phyloP scores from a whole-genome alignment of 2,113 vertebrate genomes.

The Barnardius zonarius region DNA sequence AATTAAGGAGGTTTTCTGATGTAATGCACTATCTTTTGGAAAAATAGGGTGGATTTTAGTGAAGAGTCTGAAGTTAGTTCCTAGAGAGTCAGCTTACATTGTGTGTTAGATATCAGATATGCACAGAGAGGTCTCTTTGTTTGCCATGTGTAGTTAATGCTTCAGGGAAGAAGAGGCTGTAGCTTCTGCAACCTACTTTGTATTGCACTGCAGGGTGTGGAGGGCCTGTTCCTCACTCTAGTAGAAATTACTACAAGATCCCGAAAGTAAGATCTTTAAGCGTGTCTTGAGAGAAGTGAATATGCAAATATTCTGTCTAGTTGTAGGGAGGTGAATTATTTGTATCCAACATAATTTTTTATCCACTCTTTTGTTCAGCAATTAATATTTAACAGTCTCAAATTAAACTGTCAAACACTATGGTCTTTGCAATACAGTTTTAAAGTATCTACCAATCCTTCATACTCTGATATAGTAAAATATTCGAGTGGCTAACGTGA shows the following conservation, averaged over 20 bases:
- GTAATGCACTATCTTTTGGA: background rate
- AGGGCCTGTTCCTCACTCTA: background rate
- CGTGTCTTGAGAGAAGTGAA: background rate
- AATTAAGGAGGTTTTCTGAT: conserved; percentile 24
- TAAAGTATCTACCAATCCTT: conserved; percentile 70
- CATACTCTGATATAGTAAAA: conserved; percentile 61
- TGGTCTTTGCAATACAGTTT: conserved; percentile 58
- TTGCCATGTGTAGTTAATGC: background rate
- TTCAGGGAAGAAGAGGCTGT: background rate
- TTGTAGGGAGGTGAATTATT: conserved; percentile 68
- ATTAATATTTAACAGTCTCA: conserved; percentile 78
- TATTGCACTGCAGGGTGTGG: background rate
- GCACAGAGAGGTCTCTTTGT: background rate
- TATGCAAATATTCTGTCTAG: conserved; percentile 61
- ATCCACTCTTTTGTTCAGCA: conserved; percentile 70
- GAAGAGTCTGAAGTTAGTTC: background rate
- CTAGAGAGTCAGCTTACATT: background rate
- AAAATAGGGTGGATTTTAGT: background rate
- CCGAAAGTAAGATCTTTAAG: background rate
- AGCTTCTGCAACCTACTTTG: background rate
- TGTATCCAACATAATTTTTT: conserved; percentile 71
- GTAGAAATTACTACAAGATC: background rate
- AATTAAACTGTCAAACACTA: conserved; percentile 76
- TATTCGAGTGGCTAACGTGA: background rate
- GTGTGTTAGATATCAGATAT: background rate